Base-by-base conservation (phyloP, 2,113 vertebrate genomes). In the Gorsachius goisagi region DNA sequence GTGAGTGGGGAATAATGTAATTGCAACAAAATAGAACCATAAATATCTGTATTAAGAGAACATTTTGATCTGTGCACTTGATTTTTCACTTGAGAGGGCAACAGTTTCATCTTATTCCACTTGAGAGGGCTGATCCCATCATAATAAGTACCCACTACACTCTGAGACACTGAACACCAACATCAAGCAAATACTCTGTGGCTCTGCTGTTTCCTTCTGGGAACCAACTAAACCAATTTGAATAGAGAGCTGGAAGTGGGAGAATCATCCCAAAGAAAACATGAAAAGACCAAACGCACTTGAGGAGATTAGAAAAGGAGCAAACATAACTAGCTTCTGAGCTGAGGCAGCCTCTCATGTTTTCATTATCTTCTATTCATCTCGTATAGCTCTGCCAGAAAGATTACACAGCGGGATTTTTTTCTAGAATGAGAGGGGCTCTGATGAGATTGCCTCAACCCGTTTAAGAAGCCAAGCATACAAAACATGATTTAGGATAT, bases 11-110 rank as follows among this genome's bases (percentile, higher is more conserved):
- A 45, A 72, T 73, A 73, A 20, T n/a, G 22, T 73, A 93, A 79
- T 39, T 91, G 49, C 66, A 66, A 80, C 5, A 56, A 93, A 88
- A 85, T 10, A 88, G 35, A 84, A 49, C 5, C 73, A 92, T 37
- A 85, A 81, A 64, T 82, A 53, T 28, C 58, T 85, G 27, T 58
- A 75, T 82, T 78, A 88, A 59, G 27, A 47, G 60, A 78, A 78
- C 6, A 52, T 75, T 95, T 78, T 84, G 26, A 89, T 75, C 60
- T 78, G 23, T 89, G 39, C 28, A 44, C 49, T 95, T 93, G 81
- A 82, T 85, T 94, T 89, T 89, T 89, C 52, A 85, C 67, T 91
- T 73, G 74, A 96, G 62, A 93, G 49, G 63, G 45, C 44, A 91
- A 56, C 27, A 56, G 6, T 77, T 89, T 68, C 39, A 58, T 75